Evolutionary conservation across 2,888 invertebrate genomes (phyloP).

Genomic region (Melanostoma scalare): DNA sequence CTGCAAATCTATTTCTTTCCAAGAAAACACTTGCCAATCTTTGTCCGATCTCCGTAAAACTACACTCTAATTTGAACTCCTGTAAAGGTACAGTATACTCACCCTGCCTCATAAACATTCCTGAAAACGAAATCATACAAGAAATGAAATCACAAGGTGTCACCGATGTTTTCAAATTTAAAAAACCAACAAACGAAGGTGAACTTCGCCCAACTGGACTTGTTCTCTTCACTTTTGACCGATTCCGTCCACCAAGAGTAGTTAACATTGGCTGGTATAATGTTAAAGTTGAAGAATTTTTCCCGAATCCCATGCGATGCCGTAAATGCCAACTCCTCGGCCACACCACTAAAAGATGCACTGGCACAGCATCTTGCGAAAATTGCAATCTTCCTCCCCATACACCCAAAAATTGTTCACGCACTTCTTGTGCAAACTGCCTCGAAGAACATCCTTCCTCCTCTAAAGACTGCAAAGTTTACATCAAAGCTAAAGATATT

Average conservation of each 20-base stretch:
- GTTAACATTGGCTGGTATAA: neutral
- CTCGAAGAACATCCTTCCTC: neutral
- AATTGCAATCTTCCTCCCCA: neutral
- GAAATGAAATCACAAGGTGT: constrained; percentile 32
- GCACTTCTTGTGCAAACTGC: no score
- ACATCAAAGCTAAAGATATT: constrained; percentile 12
- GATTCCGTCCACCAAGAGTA: neutral
- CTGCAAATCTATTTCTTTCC: no score
- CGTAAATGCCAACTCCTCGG: neutral
- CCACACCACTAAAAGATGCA: neutral
- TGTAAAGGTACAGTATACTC: no score
- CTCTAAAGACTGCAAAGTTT: neutral
- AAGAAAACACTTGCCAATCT: no score
- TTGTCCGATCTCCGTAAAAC: no score
- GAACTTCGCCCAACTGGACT: constrained; percentile 6
- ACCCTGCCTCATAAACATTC: constrained; percentile 22
- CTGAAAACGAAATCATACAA: constrained; percentile 18
- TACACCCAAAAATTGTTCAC: neutral
- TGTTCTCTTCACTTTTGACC: constrained; percentile 19
- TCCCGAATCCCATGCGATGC: constrained; percentile 1
- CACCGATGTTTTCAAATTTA: constrained; percentile 34
- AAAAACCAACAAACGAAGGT: constrained; percentile 3
- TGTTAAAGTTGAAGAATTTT: constrained; percentile 8
- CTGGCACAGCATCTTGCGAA: no score
- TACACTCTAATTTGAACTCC: no score